A percentile compares a stretch with the other conserved stretches of the same genome.
These are phyloP conservation scores for Muschampia staudingeri DNA, from an alignment of 2,888 invertebrate species.

Conservation along the genomic window DNA sequence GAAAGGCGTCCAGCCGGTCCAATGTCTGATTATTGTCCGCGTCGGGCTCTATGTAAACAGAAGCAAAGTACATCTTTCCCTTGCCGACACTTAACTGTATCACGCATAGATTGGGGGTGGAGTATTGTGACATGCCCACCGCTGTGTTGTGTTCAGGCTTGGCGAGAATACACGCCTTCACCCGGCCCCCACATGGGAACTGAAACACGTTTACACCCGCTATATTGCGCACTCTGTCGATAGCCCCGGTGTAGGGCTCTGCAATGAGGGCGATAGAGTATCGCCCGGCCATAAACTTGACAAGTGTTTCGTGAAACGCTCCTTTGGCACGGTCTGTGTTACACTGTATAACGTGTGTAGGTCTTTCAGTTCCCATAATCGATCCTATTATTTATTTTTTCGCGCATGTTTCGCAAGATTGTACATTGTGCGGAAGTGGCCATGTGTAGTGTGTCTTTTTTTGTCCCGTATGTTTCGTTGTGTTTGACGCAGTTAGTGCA, in stretches of 20 bases:
- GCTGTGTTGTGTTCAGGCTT: neutral
- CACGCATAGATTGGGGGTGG: neutral
- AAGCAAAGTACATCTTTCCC: neutral
- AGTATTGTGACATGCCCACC: neutral
- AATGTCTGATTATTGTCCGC: neutral
- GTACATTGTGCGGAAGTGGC: neutral
- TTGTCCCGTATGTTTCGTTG: neutral
- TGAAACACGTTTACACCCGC: neutral
- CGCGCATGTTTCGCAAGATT: neutral
- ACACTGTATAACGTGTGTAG: neutral
- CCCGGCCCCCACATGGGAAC: neutral
- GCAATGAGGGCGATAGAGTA: neutral
- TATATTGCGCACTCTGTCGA: neutral
- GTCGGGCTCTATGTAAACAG: neutral
- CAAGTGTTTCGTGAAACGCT: neutral
- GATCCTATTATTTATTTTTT: neutral
- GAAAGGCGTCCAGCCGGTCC: neutral
- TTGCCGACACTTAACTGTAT: neutral
- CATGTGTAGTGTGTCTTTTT: neutral
- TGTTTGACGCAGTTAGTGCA: neutral
- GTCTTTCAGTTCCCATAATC: neutral
- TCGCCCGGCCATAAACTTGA: neutral
- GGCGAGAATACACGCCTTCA: neutral
- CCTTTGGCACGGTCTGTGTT: neutral
- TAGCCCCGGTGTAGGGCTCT: conserved; percentile 1